Base-by-base conservation (phyloP, 2,113 vertebrate species). In the Falcunculus frontatus region DNA sequence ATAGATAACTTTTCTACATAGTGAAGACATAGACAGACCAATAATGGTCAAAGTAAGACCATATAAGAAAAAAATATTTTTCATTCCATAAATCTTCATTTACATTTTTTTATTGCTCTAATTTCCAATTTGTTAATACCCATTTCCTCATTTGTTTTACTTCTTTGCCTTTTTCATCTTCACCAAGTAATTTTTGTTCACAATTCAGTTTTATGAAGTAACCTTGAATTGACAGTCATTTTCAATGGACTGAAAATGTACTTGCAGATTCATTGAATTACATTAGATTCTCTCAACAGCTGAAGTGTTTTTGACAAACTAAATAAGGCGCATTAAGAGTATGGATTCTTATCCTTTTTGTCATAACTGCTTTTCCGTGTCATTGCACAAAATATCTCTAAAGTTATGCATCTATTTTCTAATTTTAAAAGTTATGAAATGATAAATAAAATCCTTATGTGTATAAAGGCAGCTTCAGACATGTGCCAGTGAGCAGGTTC, bases 281-380 rank as follows among this genome's bases (percentile, higher is more conserved):
- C 79, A 96, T 95, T 97, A 93, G 46, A 88, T 90, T 82, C 55
- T 93, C 70, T 96, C 89, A 93, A 91, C 26, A 89, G 35, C 74
- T 91, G 74, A 83, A 89, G 50, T 82, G 86, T n/a, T 96, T 97
- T 89, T 97, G 88, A 97, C 91, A 96, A 93, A 96, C 80, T 95
- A 96, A 96, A 93, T 92, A 96, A 96, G 46, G 70, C 79, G 86
- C 41, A 53, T n/a, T 96, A 92, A 95, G 11, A 83, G 42, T 22
- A 14, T 76, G 77, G 73, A 86, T 83, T 96, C 94, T 93, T 95
- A 84, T 96, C 23, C 35, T 90, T 91, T 94, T 83, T 96, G 57
- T 85, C 37, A 23, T 37, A 90, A 77, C 30, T 79, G n/a, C 72
- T 92, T 95, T 93, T 84, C 53, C 44, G 87, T 67, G 30, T 80